These are phyloP conservation scores for Macquaria australasica DNA, from an alignment of 2,113 vertebrate genomes.

Conservation along the genomic window DNA sequence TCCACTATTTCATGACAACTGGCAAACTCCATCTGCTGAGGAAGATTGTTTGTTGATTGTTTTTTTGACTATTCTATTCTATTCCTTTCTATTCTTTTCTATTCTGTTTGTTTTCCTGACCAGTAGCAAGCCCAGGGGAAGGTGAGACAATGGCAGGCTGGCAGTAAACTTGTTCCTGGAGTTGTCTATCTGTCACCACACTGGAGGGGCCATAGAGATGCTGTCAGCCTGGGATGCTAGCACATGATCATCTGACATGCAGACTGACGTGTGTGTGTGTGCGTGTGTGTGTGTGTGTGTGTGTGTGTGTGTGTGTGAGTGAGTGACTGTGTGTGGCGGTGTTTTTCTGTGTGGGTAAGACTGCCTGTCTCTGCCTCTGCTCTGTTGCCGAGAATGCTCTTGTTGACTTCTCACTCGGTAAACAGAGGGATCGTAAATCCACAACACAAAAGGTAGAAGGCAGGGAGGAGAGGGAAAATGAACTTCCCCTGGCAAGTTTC, in stretches of 20 bases:
- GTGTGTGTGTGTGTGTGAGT: not conserved
- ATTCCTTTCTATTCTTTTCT: not conserved
- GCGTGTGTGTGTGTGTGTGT: slow-evolving; percentile 30
- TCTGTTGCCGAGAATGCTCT: slow-evolving; percentile 65
- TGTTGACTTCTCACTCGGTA: slow-evolving; percentile 83
- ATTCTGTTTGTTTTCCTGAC: slow-evolving; percentile 46
- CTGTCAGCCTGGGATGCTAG: slow-evolving; percentile 53
- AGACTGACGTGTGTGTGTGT: slow-evolving; percentile 28
- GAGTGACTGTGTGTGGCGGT: not conserved
- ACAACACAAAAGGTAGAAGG: slow-evolving; percentile 57
- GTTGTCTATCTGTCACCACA: slow-evolving; percentile 67
- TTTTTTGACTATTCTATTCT: not conserved
- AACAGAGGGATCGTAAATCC: slow-evolving; percentile 73
- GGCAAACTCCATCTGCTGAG: slow-evolving; percentile 10
- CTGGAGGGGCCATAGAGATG: slow-evolving; percentile 45
- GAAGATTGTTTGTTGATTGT: not conserved
- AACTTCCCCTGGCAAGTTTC: slow-evolving; percentile 66
- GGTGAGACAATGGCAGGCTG: slow-evolving; percentile 56
- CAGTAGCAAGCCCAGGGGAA: slow-evolving; percentile 47
- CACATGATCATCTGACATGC: slow-evolving; percentile 57
- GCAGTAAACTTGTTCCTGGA: slow-evolving; percentile 67
- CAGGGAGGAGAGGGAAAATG: slow-evolving; percentile 42
- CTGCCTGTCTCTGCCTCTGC: slow-evolving; percentile 58
- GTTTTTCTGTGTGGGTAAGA: slow-evolving; percentile 55
- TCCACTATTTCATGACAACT: not conserved